These are phyloP conservation scores for Ochotona curzoniae DNA, from an alignment of 2,113 vertebrate genomes.

Conservation along the genomic window DNA sequence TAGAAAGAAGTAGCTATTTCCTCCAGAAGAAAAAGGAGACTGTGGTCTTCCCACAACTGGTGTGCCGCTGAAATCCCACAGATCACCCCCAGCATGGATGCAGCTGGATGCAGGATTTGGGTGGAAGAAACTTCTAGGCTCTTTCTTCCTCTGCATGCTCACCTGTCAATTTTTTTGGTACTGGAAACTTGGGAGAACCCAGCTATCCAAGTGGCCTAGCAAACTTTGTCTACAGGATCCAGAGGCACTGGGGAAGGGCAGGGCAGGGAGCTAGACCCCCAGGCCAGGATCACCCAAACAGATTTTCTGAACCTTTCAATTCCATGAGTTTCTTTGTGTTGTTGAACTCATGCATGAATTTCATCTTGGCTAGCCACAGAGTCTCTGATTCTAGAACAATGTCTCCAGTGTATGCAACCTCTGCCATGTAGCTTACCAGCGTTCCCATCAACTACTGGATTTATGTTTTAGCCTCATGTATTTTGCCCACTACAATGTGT, in stretches of 20 bases:
- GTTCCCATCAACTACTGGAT: background rate
- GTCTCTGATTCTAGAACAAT: background rate
- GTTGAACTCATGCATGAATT: background rate
- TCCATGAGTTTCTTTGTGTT: background rate
- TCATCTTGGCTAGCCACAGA: background rate
- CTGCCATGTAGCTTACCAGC: background rate
- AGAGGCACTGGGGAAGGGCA: background rate
- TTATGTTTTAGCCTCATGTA: background rate
- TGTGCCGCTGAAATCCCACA: background rate
- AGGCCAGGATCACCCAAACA: background rate
- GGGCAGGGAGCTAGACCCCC: background rate
- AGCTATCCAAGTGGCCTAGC: background rate
- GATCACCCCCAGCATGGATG: too few species aligned
- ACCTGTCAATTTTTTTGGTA: background rate
- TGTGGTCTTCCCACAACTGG: accelerated
- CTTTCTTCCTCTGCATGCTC: background rate
- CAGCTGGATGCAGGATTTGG: background rate
- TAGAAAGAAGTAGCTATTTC: background rate
- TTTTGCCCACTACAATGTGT: background rate
- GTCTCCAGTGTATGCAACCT: background rate
- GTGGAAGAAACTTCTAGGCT: background rate
- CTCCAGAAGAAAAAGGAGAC: too few species aligned
- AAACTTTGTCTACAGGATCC: background rate
- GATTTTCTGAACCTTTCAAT: too few species aligned
- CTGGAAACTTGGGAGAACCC: background rate